Percentiles rank a stretch among this genome's conserved stretches.
phyloP scores from a whole-genome alignment of 2,888 invertebrate species.

The Meloe dianella region DNA sequence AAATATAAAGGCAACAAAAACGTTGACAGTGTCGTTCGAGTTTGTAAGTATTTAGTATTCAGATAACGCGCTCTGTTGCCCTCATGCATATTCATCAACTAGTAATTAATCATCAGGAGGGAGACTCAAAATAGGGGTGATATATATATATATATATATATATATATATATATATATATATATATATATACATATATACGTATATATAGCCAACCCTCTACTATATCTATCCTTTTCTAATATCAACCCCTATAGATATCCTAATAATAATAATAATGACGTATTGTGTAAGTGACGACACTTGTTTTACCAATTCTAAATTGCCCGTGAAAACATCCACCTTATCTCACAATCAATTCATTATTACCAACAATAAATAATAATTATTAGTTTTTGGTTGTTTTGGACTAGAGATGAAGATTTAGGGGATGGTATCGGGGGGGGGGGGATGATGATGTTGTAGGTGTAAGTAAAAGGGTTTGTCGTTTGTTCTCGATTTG shows the following conservation, averaged over 20 bases:
- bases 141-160: slow-evolving; percentile 18
- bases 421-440: not conserved
- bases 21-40: slow-evolving; percentile 42
- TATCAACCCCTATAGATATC: slow-evolving; percentile 15
- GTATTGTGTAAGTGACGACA: slow-evolving; percentile 34
- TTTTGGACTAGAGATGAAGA: not conserved
- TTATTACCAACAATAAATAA: slow-evolving; percentile 15
- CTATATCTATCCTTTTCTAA: slow-evolving; percentile 17
- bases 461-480: slow-evolving; percentile 26
- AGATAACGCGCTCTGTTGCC: slow-evolving; percentile 52
- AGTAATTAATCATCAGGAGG: slow-evolving; percentile 57
- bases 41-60: slow-evolving; percentile 54
- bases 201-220: slow-evolving; percentile 32
- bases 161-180: not conserved
- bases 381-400: too few species aligned
- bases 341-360: not conserved
- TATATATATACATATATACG: too few species aligned
- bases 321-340: not conserved
- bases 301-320: slow-evolving; percentile 23
- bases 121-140: slow-evolving; percentile 38
- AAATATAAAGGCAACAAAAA: slow-evolving; percentile 27
- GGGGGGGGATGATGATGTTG: slow-evolving; percentile 19
- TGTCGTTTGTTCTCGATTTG: slow-evolving; percentile 34
- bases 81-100: slow-evolving; percentile 58
- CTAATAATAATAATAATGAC: not conserved